These are phyloP conservation scores for Disparrhopalites patrizii DNA, from an alignment of 2,888 invertebrate species.

Conservation along the genomic window DNA sequence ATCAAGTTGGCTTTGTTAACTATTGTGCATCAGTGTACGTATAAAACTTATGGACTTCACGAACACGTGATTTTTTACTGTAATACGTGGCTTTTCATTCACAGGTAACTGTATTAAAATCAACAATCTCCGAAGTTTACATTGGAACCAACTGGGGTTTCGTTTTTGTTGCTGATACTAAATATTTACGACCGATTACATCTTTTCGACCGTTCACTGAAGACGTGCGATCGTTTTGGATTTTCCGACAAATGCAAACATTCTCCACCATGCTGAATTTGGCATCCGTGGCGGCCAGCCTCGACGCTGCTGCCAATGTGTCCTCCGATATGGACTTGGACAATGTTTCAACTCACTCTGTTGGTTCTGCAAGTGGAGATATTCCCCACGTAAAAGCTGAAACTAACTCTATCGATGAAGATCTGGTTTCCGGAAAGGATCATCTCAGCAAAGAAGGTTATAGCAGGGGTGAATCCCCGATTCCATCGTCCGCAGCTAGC, in stretches of 20 bases:
- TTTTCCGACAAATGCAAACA: slow-evolving; percentile 49
- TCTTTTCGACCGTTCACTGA: slow-evolving; percentile 89
- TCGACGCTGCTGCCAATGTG: neutral
- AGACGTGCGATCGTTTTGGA: slow-evolving; percentile 59
- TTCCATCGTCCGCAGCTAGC: neutral
- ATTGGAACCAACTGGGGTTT: slow-evolving; percentile 95
- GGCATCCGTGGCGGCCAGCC: neutral
- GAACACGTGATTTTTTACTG: neutral
- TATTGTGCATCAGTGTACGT: neutral
- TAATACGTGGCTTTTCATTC: slow-evolving; percentile 19
- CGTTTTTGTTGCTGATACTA: slow-evolving; percentile 79
- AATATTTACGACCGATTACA: slow-evolving; percentile 75
- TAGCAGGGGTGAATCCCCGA: slow-evolving; percentile 9
- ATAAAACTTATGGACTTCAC: neutral
- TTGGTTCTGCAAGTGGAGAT: neutral
- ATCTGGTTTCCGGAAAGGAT: neutral
- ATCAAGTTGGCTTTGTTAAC: neutral
- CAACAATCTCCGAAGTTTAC: slow-evolving; percentile 66
- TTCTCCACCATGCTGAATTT: slow-evolving; percentile 28
- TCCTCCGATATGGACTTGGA: slow-evolving; percentile 9
- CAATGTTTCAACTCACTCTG: slow-evolving; percentile 7
- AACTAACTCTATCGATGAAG: neutral
- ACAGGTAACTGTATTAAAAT: slow-evolving; percentile 66
- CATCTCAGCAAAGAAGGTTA: slow-evolving; percentile 1
- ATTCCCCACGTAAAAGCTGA: neutral